Evolutionary conservation across 2,797 vertebrate genomes (phyloP).

Genomic region (Molossus molossus): DNA sequence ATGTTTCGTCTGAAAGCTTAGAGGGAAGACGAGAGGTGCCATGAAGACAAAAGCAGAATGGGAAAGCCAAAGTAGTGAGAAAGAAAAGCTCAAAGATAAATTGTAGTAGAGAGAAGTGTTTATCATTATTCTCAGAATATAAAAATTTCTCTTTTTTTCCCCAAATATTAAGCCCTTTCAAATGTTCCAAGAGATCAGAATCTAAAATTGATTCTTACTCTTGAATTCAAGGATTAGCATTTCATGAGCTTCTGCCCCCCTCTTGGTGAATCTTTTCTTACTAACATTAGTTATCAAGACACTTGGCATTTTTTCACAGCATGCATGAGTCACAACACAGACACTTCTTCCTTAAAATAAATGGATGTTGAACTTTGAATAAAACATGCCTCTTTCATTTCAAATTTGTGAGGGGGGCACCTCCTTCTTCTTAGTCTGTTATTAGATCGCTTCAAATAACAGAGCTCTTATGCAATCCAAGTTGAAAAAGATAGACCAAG

Average conservation of each 20-base stretch:
- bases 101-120: background rate
- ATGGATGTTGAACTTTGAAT: conserved; percentile 82
- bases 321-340: conserved; percentile 83
- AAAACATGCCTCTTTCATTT: conserved; percentile 77
- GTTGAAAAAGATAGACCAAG: background rate
- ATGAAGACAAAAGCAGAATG: conserved; percentile 52
- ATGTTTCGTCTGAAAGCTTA: conserved; percentile 44
- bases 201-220: conserved; percentile 79
- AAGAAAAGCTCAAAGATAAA: conserved; percentile 50
- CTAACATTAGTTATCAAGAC: conserved; percentile 76
- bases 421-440: conserved; percentile 16
- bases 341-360: conserved; percentile 80
- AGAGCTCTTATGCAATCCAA: background rate
- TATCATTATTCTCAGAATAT: conserved; percentile 51
- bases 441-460: background rate
- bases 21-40: background rate
- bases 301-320: conserved; percentile 77
- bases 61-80: background rate
- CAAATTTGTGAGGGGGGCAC: background rate
- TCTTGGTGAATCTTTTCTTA: conserved; percentile 58
- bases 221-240: conserved; percentile 80
- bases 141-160: conserved; percentile 60
- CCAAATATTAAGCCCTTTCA: conserved; percentile 78
- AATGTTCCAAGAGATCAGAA: conserved; percentile 75
- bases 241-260: conserved; percentile 83